Base-by-base conservation (phyloP, 2,888 invertebrate species). In the Stegophylla sp. region DNA sequence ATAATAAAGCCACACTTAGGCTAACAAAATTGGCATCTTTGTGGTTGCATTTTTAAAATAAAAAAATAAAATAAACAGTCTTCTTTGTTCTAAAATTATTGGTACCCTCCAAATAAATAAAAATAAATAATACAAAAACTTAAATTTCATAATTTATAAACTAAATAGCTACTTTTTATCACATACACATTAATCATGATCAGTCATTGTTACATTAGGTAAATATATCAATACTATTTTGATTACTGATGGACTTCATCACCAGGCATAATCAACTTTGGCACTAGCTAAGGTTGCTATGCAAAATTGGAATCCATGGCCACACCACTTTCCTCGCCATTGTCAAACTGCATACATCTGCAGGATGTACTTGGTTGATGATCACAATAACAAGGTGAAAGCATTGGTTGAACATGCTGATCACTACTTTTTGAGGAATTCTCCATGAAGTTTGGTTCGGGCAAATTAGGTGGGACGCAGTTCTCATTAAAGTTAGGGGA, bases 201-300 rank as follows among this genome's bases (percentile, higher is more conserved):
- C 77, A 79, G 79, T 79, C 79, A 7, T 23, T 45, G 71, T 71
- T 63, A 63, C 23, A 28, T 23, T n/a, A 34, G 7, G 7, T 34
- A 5, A 34, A 5, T 51, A 51, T 51, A 71, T 71, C n/a, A 79
- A 61, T n/a, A 41, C 59, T 71, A 61, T 41, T 20, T 71, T 23
- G 13, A 67, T 67, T 15, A 67, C 15, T 45, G 56, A 0, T 76
- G 76, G 41, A 56, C 23, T 51, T 71, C 51, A 51, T 67, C n/a
- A 13, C 34, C 12, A 61, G 69, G 45, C 56, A 45, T 67, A 61
- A 61, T 13, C 26, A 59, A 79, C 69, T 79, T 61, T 41, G 48
- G 61, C 12, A 59, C 28, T 61, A n/a, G 13, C 23, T 61, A 34
- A 71, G 79, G 69, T 79, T 71, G 79, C 71, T 61, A 69, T 23